Conservation (phyloP, 2,797 vertebrate genomes). For the Percopsis omiscomaycus region DNA sequence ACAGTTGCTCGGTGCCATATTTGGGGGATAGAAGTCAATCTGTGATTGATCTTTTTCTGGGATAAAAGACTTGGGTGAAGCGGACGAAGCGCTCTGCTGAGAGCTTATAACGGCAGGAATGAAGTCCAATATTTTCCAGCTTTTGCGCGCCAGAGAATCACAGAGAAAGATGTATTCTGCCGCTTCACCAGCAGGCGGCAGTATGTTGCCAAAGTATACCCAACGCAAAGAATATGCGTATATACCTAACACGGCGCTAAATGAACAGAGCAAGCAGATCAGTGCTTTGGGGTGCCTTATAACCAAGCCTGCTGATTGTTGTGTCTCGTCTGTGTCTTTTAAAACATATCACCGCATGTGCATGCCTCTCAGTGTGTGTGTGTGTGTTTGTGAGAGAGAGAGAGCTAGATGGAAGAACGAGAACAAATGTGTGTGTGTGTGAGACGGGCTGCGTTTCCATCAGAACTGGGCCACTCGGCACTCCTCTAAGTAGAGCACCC, state of each 20-base stretch:
- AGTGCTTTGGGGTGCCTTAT: too few relatives aligned
- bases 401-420: conserved; percentile 3
- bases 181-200: conserved; percentile 41
- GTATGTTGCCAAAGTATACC: neutral
- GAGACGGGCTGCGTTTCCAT: conserved; percentile 31
- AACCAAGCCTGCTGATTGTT: too few relatives aligned
- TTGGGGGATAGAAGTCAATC: neutral
- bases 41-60: neutral
- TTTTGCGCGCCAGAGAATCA: neutral
- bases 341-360: neutral
- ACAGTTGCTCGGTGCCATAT: neutral
- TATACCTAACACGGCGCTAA: too few relatives aligned
- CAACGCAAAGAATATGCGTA: too few relatives aligned
- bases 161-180: conserved; percentile 13
- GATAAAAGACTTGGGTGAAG: neutral
- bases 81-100: neutral
- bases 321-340: too few relatives aligned
- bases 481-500: conserved; percentile 5
- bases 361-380: conserved; percentile 11
- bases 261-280: too few relatives aligned
- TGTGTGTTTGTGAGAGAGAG: conserved; percentile 8
- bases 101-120: neutral
- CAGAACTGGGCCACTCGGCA: conserved; percentile 4
- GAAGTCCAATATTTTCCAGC: neutral
- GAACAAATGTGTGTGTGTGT: conserved; percentile 14